Base-by-base conservation (phyloP, 1,140 invertebrate genomes). In the Papilio helenus region DNA sequence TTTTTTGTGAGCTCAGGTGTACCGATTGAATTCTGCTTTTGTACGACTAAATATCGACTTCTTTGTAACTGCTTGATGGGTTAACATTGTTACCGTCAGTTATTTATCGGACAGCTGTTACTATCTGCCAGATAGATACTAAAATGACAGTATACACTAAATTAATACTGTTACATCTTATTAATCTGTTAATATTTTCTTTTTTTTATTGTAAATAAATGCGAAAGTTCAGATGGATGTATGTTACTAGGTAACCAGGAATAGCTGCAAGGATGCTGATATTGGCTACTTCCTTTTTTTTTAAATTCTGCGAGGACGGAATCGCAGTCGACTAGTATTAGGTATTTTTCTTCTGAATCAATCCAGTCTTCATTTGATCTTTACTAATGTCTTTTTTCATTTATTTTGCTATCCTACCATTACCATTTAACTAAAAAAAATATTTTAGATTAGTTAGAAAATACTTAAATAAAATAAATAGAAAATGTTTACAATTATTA, bases 1-100 rank as follows among this genome's bases (percentile, higher is more conserved):
- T 85, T 89, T 89, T 89, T 87, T 88, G 78, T 82, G n/a, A 23
- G 73, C 49, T 83, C 87, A 85, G 85, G 85, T 87, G 88, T 74
- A 84, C 46, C 82, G 84, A 86, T 88, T 85, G 83, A 85, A 84
- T 85, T 84, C 77, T 78, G 82, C 72, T 83, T 82, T 83, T 85
- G 79, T 82, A 76, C 82, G 68, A 58, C 82, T 85, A 85, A 85
- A 83, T 83, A 81, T 83, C 79, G 76, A 79, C 42, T 51, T 80
- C 80, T 82, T 85, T 77, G 58, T 84, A 83, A 84, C 81, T 82
- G 80, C 80, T 81, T 80, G 81, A 82, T 81, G 61, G 81, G 34
- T 20, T 34, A 61, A 42, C 29, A 42, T 65, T 76, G 76, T 74
- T 76, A 76, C 29, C 18, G n/a, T 42, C 26, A 5, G 23, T 14